Conservation (phyloP, 1,140 invertebrate species). For the Leptestheria dahalacensis region DNA sequence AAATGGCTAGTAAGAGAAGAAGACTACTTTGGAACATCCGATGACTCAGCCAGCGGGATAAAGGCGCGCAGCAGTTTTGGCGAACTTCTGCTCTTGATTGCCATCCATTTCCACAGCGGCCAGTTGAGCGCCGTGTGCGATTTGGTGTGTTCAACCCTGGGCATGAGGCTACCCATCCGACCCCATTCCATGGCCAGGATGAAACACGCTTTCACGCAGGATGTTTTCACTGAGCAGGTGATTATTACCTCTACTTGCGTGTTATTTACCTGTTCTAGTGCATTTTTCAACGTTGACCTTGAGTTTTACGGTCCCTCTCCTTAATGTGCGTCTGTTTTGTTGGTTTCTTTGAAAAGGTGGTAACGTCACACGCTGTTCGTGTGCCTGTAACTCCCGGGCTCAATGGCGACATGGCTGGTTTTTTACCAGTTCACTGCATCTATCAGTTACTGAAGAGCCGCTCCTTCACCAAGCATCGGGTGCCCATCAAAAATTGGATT, state of each 20-base stretch:
- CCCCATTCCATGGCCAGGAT: constrained; percentile 80
- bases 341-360: constrained; percentile 54
- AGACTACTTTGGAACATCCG: not conserved
- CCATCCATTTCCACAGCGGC: constrained; percentile 92
- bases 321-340: constrained; percentile 10
- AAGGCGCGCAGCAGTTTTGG: constrained; percentile 41
- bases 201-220: constrained; percentile 89
- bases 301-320: too few species aligned
- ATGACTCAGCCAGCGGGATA: not conserved
- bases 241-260: too few species aligned
- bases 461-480: constrained; percentile 90
- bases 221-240: constrained; percentile 93
- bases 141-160: constrained; percentile 79
- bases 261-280: too few species aligned
- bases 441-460: constrained; percentile 87
- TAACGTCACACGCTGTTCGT: constrained; percentile 86
- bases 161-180: constrained; percentile 85
- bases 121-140: constrained; percentile 71
- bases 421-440: constrained; percentile 92
- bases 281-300: too few species aligned
- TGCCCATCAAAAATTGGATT: constrained; percentile 88
- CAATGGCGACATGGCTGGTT: constrained; percentile 76
- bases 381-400: constrained; percentile 83
- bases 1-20: constrained; percentile 18
- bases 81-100: constrained; percentile 91